phyloP scores from a whole-genome alignment of 2,888 invertebrate species.

The Germaria angustata region DNA sequence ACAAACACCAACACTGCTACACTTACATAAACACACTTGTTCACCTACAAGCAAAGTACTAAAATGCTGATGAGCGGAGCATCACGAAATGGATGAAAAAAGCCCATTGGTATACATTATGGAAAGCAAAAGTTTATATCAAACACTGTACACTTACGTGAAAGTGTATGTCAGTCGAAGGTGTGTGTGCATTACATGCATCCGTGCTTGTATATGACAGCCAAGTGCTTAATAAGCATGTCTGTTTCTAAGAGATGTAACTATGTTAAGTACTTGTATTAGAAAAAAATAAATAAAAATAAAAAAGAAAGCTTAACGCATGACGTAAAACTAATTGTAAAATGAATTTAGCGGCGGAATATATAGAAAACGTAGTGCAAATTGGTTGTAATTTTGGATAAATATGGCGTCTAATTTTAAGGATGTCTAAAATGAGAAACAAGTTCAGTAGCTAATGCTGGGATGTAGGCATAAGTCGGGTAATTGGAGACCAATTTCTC shows the following conservation, averaged over 20 bases:
- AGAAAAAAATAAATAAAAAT: background rate
- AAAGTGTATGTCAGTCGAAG: background rate
- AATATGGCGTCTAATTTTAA: too few species aligned
- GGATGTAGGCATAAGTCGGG: too few species aligned
- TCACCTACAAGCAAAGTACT: conserved; percentile 3
- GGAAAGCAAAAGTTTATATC: background rate
- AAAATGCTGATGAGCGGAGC: conserved; percentile 32
- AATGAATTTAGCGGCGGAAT: conserved; percentile 40
- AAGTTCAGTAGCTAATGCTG: too few species aligned
- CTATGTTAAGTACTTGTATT: conserved; percentile 42
- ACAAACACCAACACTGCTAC: background rate
- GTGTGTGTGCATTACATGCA: conserved; percentile 26
- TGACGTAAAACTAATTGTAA: conserved; percentile 47
- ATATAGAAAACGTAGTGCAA: background rate
- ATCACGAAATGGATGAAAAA: background rate
- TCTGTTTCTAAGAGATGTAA: conserved; percentile 8
- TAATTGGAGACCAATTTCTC: too few species aligned
- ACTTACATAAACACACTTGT: background rate
- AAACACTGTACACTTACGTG: background rate
- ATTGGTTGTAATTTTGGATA: background rate
- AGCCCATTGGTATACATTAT: conserved; percentile 22
- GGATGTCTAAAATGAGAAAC: too few species aligned
- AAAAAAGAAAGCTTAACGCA: background rate
- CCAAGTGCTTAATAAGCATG: conserved; percentile 20
- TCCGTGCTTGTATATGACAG: conserved; percentile 25